Conservation (phyloP, 2,113 vertebrate genomes). For the Gallinago undulata region DNA sequence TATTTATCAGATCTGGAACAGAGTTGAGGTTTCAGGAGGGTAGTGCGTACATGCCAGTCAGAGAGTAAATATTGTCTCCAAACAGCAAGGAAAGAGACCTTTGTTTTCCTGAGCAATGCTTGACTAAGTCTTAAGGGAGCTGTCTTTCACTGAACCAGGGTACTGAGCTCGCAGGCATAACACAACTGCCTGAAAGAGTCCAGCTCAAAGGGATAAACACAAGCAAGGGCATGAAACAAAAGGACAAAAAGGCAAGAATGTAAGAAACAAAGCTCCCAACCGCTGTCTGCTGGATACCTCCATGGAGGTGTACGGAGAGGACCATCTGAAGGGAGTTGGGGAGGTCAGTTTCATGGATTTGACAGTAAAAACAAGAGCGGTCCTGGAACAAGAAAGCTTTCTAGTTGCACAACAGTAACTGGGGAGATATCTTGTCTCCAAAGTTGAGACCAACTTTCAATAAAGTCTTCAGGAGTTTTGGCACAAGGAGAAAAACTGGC, state of each 20-base stretch:
- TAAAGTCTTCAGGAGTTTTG: background rate
- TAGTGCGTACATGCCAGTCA: slow-evolving; percentile 2
- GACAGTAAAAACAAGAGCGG: background rate
- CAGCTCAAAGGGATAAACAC: slow-evolving; percentile 1
- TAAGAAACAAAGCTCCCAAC: background rate
- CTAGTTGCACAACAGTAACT: background rate
- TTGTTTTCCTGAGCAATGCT: background rate
- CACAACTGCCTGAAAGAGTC: slow-evolving; percentile 18
- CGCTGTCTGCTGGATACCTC: background rate
- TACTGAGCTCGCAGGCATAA: slow-evolving; percentile 12
- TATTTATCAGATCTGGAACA: background rate
- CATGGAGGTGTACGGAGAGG: background rate
- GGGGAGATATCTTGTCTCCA: background rate
- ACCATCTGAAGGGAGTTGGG: background rate
- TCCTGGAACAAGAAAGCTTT: background rate
- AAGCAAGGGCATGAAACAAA: background rate
- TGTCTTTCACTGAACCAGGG: background rate
- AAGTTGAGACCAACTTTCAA: slow-evolving; percentile 5
- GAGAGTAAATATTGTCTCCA: background rate
- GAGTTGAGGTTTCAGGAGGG: background rate
- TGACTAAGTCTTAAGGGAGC: slow-evolving; percentile 31
- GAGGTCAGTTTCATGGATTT: background rate
- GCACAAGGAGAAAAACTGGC: background rate
- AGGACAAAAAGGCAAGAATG: background rate
- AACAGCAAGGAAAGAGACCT: slow-evolving; percentile 21